These are phyloP conservation scores for Sinopyrophorus schimmeli DNA, from an alignment of 2,888 invertebrate genomes.

Conservation along the genomic window DNA sequence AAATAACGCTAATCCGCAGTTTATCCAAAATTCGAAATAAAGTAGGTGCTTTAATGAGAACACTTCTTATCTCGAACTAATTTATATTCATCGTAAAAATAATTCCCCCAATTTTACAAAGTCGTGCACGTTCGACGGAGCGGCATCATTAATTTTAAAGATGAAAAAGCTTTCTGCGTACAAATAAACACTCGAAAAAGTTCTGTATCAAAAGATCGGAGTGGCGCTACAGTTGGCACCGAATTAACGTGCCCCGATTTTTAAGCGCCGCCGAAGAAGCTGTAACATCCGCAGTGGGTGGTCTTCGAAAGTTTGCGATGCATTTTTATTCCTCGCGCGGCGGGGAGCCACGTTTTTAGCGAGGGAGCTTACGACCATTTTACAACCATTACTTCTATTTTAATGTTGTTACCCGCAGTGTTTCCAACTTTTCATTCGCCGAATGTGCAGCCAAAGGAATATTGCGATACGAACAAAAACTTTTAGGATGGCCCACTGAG, in stretches of 20 bases:
- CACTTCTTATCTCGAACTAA: slow-evolving; percentile 2
- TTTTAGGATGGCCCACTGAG: too few relatives aligned
- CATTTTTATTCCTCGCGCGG: slow-evolving; percentile 22
- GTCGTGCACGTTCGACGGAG: slow-evolving; percentile 6
- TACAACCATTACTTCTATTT: slow-evolving; percentile 20
- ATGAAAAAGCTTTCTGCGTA: slow-evolving; percentile 5
- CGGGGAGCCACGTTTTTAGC: slow-evolving; percentile 22
- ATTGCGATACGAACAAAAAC: too few relatives aligned
- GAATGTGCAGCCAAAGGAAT: too few relatives aligned
- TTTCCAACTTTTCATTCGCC: too few relatives aligned
- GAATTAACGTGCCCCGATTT: slow-evolving; percentile 27
- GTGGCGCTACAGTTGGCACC: slow-evolving; percentile 26
- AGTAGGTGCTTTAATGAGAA: not conserved
- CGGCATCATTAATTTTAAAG: slow-evolving; percentile 15
- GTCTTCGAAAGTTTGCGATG: slow-evolving; percentile 25
- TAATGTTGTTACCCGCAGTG: slow-evolving; percentile 13
- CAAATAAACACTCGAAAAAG: slow-evolving; percentile 15
- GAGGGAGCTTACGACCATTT: slow-evolving; percentile 13
- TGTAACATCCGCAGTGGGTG: slow-evolving; percentile 23
- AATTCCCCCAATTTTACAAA: slow-evolving; percentile 10
- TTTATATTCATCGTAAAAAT: slow-evolving; percentile 8
- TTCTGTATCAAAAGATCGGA: slow-evolving; percentile 10
- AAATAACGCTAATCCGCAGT: too few relatives aligned
- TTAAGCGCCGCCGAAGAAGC: slow-evolving; percentile 27
- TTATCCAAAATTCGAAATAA: too few relatives aligned